Base-by-base conservation (phyloP, 2,888 invertebrate species). In the Monoplex corrugatus region DNA sequence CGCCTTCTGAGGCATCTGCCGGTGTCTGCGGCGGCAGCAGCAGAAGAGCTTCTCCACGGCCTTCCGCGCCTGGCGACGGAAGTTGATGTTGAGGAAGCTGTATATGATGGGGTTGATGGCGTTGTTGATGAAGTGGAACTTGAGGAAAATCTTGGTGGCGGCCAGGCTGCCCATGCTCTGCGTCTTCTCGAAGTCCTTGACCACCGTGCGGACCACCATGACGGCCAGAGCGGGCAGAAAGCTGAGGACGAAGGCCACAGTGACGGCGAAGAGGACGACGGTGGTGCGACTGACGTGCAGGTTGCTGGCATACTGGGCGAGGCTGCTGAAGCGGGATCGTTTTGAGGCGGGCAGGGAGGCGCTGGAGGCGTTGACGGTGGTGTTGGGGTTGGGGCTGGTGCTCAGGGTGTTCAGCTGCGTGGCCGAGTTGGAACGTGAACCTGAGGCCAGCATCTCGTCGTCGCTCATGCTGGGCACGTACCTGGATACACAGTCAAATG, bases 391-490 rank as follows among this genome's bases (percentile, higher is more conserved):
- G 45, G 87, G 8, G 75, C 87, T 72, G 16, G 75, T 50, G 78
- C 57, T 82, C 72, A 63, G 83, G 83, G 86, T 89, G 68, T 89
- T 84, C 35, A 90, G 90, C 83, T 90, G 90, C 32, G 63, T 83
- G 83, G 88, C 83, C 13, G 88, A 88, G 83, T 88, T 88, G 83
- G 57, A 40, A 38, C 88, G 57, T n/a, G 88, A 88, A 10, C 57
- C 63, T 6, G 38, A 32, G 35, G 68, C 88, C 63, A 87, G 19
- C 19, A 87, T 86, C 16, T 90, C 90, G 45, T 93, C 94, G 2
- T 93, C 93, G 89, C 93, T 94, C 40, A 90, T 84, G 86, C 93
- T 93, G 10, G 93, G 92, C 68, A 92, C 87, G 89, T 92, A 93
- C 68, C 92, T 92, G 44, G 91, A 86, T 40, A 85, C 35, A 89